Evolutionary conservation across 2,113 vertebrate genomes (phyloP), one percentile per base, ranked within the genome.

Genomic region (Sebastes schlegelii): DNA sequence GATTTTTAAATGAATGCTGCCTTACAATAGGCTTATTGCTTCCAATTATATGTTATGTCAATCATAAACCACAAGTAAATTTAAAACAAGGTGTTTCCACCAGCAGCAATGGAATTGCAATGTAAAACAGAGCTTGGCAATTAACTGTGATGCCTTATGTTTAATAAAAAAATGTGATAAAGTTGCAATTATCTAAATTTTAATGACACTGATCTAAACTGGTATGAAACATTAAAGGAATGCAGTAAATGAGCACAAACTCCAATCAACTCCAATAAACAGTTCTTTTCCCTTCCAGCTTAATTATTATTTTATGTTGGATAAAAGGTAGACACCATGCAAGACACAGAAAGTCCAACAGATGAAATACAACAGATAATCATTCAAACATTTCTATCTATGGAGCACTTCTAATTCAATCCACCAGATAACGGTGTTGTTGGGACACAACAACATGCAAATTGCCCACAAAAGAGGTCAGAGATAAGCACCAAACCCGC

Each of bases 401-500:
- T 54, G 26, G 23, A 81, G 48, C 80, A 71, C 45, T 79, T 77
- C 23, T 67, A 55, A 80, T 80, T 34, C 57, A 62, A 45, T 80
- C 67, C n/a, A 7, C 5, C 52, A 63, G 72, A 85, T 60, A 77
- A 54, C 45, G 65, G 60, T 46, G 62, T 79, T 73, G 69, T 51
- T 83, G 55, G 51, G 74, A 80, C 60, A 72, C 77, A 34, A 52
- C 54, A 57, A 77, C 82, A 86, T 81, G 49, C 54, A 86, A 78
- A 87, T 90, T 80, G 57, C n/a, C 74, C 60, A 82, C 63, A 79
- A 77, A 82, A 66, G 78, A 87, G 74, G 72, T 84, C 63, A 73
- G 55, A 79, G 65, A 84, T 87, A 86, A 86, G 75, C 79, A 51
- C 45, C 64, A 79, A 69, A 86, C 64, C 69, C 83, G 12, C 66